phyloP scores from a whole-genome alignment of 2,888 invertebrate genomes.

The Psococerastis gibbosa region DNA sequence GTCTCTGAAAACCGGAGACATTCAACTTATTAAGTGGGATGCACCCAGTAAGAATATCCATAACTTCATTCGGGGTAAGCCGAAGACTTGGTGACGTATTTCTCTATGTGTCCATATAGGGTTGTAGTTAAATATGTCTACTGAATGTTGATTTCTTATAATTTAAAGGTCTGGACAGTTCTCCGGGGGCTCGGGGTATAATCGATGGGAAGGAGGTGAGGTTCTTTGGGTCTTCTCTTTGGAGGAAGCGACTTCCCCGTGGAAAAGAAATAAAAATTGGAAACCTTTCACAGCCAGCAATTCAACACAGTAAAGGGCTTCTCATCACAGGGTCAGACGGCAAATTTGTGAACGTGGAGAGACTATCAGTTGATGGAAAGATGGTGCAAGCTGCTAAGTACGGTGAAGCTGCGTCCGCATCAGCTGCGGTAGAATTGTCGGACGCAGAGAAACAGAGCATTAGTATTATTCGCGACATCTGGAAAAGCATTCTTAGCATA shows the following conservation, averaged over 20 bases:
- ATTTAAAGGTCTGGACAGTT: conserved; percentile 60
- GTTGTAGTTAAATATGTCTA: background rate
- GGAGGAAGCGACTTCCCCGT: conserved; percentile 33
- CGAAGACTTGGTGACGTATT: too few relatives aligned
- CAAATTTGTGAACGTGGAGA: conserved; percentile 56
- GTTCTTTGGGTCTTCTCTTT: conserved; percentile 64
- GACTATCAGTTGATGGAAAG: conserved; percentile 55
- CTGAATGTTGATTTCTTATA: background rate
- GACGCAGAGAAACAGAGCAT: conserved; percentile 52
- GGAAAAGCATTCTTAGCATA: conserved; percentile 67
- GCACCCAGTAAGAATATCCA: conserved; percentile 57
- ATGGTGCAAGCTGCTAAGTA: conserved; percentile 68
- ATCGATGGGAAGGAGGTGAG: conserved; percentile 41
- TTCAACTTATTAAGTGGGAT: conserved; percentile 56
- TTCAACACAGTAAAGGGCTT: conserved; percentile 62
- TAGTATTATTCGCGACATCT: conserved; percentile 44
- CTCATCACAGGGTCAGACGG: conserved; percentile 67
- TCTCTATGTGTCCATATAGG: background rate
- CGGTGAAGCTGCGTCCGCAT: conserved; percentile 37
- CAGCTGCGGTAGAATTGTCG: conserved; percentile 39
- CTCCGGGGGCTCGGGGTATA: conserved; percentile 71
- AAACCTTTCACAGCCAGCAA: conserved; percentile 37
- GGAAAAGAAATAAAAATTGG: conserved; percentile 40
- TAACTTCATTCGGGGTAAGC: conserved; percentile 60
- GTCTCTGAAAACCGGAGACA: conserved; percentile 67